phyloP scores from a whole-genome alignment of 2,797 vertebrate species.

The Moxostoma hubbsi region DNA sequence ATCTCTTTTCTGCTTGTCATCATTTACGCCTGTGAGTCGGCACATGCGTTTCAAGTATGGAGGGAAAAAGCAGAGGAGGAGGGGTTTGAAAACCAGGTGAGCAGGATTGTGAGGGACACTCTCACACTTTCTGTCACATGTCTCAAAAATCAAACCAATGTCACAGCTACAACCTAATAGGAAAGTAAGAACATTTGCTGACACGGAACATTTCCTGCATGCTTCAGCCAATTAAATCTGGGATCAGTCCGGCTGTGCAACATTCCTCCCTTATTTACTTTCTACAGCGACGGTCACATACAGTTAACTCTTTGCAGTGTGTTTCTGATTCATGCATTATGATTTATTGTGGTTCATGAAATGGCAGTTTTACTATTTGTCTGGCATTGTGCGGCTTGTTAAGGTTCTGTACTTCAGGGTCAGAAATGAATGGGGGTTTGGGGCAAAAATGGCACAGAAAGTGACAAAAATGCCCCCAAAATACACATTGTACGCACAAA shows the following conservation, averaged over 20 bases:
- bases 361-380: no score
- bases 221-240: neutral
- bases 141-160: neutral
- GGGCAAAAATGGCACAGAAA: no score
- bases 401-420: no score
- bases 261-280: neutral
- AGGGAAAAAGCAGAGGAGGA: conserved; percentile 64
- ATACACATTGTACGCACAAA: no score
- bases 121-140: neutral
- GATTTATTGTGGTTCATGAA: no score
- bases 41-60: conserved; percentile 70
- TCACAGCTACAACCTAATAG: neutral
- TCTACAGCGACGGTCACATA: neutral
- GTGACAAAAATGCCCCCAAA: no score
- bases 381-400: no score
- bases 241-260: neutral
- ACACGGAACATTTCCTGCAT: no score
- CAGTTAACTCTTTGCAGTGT: neutral
- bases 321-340: neutral
- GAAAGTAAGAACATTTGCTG: neutral
- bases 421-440: no score
- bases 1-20: conserved; percentile 81
- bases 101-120: neutral
- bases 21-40: conserved; percentile 81
- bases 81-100: conserved; percentile 69